Evolutionary conservation across 2,113 vertebrate genomes (phyloP).

Genomic region (Lepidothrix coronata): DNA sequence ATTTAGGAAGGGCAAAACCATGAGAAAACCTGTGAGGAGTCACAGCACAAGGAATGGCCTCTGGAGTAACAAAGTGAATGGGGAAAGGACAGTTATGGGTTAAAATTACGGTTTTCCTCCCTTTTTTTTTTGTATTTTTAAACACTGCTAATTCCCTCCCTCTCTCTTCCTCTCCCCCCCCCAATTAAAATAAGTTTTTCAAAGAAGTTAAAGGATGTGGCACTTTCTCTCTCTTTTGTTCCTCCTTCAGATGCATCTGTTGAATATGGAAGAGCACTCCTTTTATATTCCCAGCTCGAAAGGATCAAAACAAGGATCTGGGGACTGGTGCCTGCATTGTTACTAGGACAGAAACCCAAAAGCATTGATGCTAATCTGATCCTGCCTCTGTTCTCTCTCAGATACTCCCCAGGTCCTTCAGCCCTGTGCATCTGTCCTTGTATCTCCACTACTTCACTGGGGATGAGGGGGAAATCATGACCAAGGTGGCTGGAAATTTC

Average conservation of each 20-base stretch:
- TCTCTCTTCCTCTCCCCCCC: rapidly evolving
- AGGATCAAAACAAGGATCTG: constrained; percentile 20
- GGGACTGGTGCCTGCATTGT: not conserved
- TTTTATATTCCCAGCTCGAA: constrained; percentile 3
- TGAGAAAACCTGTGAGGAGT: not conserved
- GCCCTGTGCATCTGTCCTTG: not conserved
- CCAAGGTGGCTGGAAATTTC: not conserved
- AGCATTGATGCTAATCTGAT: not conserved
- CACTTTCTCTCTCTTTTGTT: not conserved
- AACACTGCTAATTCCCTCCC: not conserved
- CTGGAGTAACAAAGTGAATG: not conserved
- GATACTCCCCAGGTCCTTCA: not conserved
- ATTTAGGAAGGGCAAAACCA: not conserved
- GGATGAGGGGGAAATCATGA: not conserved
- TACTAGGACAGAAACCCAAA: not conserved
- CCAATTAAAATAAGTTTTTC: not conserved
- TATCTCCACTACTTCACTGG: not conserved
- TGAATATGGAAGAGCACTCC: constrained; percentile 16
- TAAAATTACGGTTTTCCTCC: not conserved
- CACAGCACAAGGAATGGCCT: not conserved
- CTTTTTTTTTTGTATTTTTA: not conserved
- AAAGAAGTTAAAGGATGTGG: not conserved
- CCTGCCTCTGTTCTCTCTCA: not conserved
- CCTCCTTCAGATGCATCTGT: not conserved
- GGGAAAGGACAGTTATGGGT: not conserved